Conservation (phyloP, 2,797 vertebrate genomes). For the Dipus sagitta region DNA sequence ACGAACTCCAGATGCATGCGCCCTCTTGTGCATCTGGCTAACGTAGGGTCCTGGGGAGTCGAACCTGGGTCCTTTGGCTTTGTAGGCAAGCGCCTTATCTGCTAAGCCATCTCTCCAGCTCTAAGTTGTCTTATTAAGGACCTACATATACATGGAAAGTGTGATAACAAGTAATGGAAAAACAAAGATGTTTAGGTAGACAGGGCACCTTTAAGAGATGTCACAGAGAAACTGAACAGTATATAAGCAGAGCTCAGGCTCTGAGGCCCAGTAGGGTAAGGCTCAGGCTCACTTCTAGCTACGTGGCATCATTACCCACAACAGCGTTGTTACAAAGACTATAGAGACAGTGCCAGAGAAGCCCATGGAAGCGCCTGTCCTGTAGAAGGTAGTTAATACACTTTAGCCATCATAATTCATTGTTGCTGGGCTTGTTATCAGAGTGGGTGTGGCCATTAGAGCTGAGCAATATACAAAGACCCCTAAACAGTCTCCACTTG, state of each 20-base stretch:
- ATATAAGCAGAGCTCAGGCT: background rate
- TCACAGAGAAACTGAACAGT: background rate
- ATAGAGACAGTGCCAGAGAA: background rate
- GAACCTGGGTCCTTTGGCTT: no score
- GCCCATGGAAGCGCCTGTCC: background rate
- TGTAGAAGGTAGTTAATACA: background rate
- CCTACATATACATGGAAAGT: conserved; percentile 2
- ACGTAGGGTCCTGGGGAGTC: no score
- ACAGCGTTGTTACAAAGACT: background rate
- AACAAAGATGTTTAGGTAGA: background rate
- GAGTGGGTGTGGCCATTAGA: background rate
- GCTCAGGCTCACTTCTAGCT: background rate
- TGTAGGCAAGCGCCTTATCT: no score
- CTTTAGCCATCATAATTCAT: background rate
- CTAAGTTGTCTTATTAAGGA: background rate
- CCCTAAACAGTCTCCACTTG: background rate
- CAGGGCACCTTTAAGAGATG: background rate
- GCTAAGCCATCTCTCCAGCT: no score
- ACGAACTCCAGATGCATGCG: no score
- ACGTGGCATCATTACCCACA: background rate
- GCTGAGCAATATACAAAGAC: background rate
- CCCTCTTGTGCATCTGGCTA: no score
- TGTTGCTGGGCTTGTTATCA: background rate
- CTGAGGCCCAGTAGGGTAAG: background rate
- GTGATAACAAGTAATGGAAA: background rate